phyloP scores from a whole-genome alignment of 2,797 vertebrate species.

The Hemibagrus guttatus region DNA sequence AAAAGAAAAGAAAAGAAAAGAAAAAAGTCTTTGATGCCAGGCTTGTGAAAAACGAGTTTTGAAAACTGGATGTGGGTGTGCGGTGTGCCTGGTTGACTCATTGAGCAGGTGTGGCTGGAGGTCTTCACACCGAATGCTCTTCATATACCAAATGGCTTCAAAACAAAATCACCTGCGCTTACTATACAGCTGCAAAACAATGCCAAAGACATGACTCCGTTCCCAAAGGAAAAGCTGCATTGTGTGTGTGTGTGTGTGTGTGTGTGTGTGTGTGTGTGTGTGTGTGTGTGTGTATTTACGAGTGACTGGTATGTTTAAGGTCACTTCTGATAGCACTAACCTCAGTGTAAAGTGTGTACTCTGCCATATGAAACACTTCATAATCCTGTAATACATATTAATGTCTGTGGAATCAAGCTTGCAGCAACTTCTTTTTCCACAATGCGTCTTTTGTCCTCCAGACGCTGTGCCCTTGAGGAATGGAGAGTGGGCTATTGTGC shows the following conservation, averaged over 20 bases:
- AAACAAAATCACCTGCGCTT: conserved; percentile 38
- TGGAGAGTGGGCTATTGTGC: conserved; percentile 29
- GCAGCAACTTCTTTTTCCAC: conserved; percentile 35
- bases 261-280: conserved; percentile 11
- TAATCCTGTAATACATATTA: conserved; percentile 48
- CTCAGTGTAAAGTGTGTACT: conserved; percentile 37
- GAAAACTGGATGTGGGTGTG: conserved; percentile 30
- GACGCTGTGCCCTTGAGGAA: conserved; percentile 31
- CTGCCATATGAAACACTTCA: conserved; percentile 41
- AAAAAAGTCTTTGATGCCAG: conserved; percentile 59
- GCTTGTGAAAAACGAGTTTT: conserved; percentile 52
- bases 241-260: neutral
- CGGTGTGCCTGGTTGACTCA: conserved; percentile 38
- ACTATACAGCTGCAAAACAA: conserved; percentile 19
- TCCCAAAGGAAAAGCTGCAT: conserved; percentile 63
- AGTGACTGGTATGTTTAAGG: conserved; percentile 36
- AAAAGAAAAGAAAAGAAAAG: conserved; percentile 45
- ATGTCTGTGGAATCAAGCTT: conserved; percentile 26
- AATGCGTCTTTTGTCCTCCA: conserved; percentile 45
- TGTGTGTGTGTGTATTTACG: neutral
- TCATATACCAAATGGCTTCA: conserved; percentile 25
- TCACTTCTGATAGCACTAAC: conserved; percentile 37
- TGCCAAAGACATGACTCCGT: conserved; percentile 60
- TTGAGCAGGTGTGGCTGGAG: conserved; percentile 30
- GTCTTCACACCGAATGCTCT: conserved; percentile 3